Base-by-base conservation (phyloP, 2,888 invertebrate genomes). In the Allophyes oxyacanthae region DNA sequence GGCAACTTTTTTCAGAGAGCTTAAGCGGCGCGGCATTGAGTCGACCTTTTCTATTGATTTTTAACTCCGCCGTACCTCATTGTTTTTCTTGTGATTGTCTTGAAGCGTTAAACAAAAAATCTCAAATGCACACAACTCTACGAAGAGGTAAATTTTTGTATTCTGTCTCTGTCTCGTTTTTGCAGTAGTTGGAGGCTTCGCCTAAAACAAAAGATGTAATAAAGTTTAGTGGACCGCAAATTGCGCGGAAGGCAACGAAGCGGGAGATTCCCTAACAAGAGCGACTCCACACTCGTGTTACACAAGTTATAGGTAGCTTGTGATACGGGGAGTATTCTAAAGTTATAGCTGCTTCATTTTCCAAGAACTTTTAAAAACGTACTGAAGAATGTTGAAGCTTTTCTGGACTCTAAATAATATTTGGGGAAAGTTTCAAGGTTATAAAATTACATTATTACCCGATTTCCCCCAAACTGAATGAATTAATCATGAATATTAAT, bases 1-100 rank as follows among this genome's bases (percentile, higher is more conserved):
- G 81, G 72, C 72, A 89, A 90, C 83, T 86, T 90, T 88, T 88
- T 86, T 78, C 79, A 82, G 82, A 81, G 78, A 77, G 78, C 80
- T 73, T 68, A 64, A 75, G 60, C 68, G 61, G 52, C 75, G 72
- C 79, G 77, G 77, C 78, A 78, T 77, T 73, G 75, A 74, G 71
- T 72, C 76, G 77, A 79, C 78, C 79, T 78, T 79, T 77, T 67
- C 64, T 78, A 82, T 86, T 78, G 81, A 83, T 83, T 83, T 81
- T 80, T 77, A 74, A 75, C 78, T 70, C 66, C 59, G 60, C 72
- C 72, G 65, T 69, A 51, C 52, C 57, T 71, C 73, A 77, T 77
- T 75, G 67, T 72, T 75, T 75, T 71, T 70, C 63, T 73, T 67
- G 48, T 55, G 57, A 66, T 64, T 73, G 63, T 69, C 64, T 72